Evolutionary conservation across 2,113 vertebrate species (phyloP).

Genomic region (Crotalus tigris): DNA sequence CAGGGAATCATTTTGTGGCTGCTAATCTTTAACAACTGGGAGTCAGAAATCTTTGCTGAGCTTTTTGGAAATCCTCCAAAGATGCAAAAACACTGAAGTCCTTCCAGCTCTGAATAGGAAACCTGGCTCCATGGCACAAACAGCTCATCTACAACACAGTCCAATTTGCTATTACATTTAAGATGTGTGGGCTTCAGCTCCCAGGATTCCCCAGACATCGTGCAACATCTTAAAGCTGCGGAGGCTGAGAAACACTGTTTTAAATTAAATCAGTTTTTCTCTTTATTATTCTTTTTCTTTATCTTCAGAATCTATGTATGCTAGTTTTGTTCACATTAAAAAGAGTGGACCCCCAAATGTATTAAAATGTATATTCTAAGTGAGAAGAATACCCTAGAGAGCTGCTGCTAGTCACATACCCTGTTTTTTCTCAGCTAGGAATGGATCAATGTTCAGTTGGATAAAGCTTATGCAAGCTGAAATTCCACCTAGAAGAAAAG

Average conservation of each 20-base stretch:
- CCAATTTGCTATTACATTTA: background rate
- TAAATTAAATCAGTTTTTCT: background rate
- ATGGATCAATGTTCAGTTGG: background rate
- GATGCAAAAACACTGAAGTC: background rate
- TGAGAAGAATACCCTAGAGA: background rate
- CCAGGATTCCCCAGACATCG: background rate
- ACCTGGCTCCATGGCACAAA: background rate
- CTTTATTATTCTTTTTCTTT: background rate
- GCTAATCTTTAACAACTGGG: background rate
- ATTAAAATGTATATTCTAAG: background rate
- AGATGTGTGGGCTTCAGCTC: background rate
- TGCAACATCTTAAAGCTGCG: background rate
- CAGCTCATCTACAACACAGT: background rate
- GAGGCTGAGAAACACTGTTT: background rate
- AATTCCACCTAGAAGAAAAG: background rate
- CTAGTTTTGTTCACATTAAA: background rate
- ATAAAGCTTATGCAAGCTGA: background rate
- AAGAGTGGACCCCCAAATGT: background rate
- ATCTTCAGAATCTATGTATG: background rate
- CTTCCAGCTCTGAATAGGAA: background rate
- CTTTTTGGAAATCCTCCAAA: background rate
- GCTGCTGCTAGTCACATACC: background rate
- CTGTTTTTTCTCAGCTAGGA: background rate
- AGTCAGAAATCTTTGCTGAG: background rate
- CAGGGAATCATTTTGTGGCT: background rate